phyloP scores from a whole-genome alignment of 2,888 invertebrate genomes.

The Synergus itoensis region DNA sequence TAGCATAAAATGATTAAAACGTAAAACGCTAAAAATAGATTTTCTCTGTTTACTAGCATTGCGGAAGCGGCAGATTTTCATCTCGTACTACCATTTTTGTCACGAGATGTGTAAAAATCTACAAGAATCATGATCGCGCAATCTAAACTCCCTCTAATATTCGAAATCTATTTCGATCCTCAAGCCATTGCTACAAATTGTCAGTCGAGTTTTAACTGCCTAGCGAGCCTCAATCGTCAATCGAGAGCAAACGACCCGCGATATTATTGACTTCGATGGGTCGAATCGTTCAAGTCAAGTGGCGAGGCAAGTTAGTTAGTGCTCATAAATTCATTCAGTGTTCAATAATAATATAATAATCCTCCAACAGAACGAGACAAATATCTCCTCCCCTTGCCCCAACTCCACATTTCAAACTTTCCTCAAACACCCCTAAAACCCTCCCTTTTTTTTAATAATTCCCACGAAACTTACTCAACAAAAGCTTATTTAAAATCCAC shows the following conservation, averaged over 20 bases:
- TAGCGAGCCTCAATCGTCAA: slow-evolving; percentile 44
- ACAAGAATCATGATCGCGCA: background rate
- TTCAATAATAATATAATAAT: background rate
- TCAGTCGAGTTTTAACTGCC: slow-evolving; percentile 46
- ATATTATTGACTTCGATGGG: slow-evolving; percentile 57
- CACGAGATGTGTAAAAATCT: slow-evolving; percentile 6
- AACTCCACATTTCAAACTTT: no score
- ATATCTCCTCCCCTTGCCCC: no score
- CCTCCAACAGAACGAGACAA: no score
- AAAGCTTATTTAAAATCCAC: slow-evolving; percentile 1
- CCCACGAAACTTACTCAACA: no score
- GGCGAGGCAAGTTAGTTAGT: slow-evolving; percentile 63
- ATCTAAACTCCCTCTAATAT: slow-evolving; percentile 9
- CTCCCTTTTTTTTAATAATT: no score
- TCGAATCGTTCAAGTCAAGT: slow-evolving; percentile 62
- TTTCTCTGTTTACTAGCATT: background rate
- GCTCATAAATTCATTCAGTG: background rate
- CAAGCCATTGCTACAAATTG: slow-evolving; percentile 34
- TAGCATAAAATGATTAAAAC: background rate
- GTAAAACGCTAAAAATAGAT: background rate
- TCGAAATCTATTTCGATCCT: slow-evolving; percentile 48
- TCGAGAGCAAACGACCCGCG: slow-evolving; percentile 38
- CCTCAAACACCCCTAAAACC: no score
- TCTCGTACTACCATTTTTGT: background rate
- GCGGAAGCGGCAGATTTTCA: background rate